Percentiles rank a stretch among this genome's conserved stretches.
These are phyloP conservation scores for Dastarcus helophoroides DNA, from an alignment of 2,888 invertebrate species.

Conservation along the genomic window DNA sequence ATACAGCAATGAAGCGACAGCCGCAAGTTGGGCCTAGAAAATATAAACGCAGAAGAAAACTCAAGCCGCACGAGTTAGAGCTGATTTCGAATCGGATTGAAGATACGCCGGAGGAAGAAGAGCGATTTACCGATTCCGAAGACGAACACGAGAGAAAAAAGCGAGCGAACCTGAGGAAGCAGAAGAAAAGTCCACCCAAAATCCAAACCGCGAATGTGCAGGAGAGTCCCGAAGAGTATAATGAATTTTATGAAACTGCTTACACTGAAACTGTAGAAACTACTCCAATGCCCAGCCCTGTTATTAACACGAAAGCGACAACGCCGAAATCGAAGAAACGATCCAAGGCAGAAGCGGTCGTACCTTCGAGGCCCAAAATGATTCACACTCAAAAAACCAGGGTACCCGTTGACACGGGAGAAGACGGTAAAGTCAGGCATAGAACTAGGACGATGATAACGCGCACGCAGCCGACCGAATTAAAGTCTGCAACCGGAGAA, in stretches of 20 bases:
- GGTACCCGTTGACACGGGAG: constrained; percentile 41
- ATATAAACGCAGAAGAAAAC: constrained; percentile 67
- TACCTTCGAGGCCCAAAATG: constrained; percentile 56
- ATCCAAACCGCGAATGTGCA: constrained; percentile 2
- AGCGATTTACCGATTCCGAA: constrained; percentile 23
- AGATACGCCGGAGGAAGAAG: constrained; percentile 27
- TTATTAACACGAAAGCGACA: constrained; percentile 35
- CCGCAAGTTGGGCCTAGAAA: constrained; percentile 63
- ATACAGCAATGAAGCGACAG: constrained; percentile 68
- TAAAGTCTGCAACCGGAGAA: constrained; percentile 38
- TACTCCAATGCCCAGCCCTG: constrained; percentile 10
- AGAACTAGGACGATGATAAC: constrained; percentile 48
- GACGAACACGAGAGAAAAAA: constrained; percentile 26
- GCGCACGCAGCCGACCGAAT: constrained; percentile 40
- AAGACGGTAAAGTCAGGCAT: constrained; percentile 43
- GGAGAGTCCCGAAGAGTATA: too few species aligned
- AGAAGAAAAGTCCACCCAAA: constrained; percentile 15
- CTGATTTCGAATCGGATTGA: constrained; percentile 28
- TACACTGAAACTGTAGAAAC: constrained; percentile 23
- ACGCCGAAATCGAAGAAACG: constrained; percentile 21
- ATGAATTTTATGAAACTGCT: too few species aligned
- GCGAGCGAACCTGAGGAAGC: constrained; percentile 26
- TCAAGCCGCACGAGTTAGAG: constrained; percentile 53
- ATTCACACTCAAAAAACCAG: constrained; percentile 62
- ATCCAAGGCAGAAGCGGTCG: constrained; percentile 30